Conservation (phyloP, 2,797 vertebrate genomes). For the Chiroxiphia lanceolata region DNA sequence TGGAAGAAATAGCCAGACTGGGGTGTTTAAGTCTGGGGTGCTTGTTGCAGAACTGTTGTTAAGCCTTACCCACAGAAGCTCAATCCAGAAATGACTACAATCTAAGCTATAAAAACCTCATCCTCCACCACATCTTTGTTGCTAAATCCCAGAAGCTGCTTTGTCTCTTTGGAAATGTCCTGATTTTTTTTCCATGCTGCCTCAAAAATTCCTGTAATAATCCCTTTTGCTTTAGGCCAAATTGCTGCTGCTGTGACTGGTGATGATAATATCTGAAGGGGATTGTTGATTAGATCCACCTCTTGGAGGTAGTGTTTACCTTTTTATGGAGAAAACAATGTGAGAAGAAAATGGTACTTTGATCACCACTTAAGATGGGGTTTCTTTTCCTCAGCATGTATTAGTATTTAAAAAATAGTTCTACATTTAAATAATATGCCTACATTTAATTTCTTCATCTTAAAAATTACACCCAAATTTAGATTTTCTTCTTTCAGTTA, state of each 20-base stretch:
- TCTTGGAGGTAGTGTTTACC: not conserved
- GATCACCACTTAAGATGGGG: not conserved
- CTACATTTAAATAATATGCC: not conserved
- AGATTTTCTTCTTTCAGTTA: not conserved
- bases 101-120: not conserved
- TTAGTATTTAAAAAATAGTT: not conserved
- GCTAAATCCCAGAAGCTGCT: not conserved
- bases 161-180: not conserved
- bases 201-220: not conserved
- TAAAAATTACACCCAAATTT: not conserved
- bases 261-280: not conserved
- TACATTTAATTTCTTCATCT: not conserved
- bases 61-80: not conserved
- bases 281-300: not conserved
- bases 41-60: not conserved
- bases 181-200: not conserved
- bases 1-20: not conserved
- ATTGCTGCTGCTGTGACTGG: not conserved
- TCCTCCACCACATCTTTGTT: not conserved
- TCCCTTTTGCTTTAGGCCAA: not conserved
- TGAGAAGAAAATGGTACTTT: not conserved
- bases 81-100: not conserved
- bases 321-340: not conserved
- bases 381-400: not conserved
- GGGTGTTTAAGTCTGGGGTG: not conserved